These are phyloP conservation scores for Acanthacorydalis orientalis DNA, from an alignment of 2,888 invertebrate genomes.

Conservation along the genomic window DNA sequence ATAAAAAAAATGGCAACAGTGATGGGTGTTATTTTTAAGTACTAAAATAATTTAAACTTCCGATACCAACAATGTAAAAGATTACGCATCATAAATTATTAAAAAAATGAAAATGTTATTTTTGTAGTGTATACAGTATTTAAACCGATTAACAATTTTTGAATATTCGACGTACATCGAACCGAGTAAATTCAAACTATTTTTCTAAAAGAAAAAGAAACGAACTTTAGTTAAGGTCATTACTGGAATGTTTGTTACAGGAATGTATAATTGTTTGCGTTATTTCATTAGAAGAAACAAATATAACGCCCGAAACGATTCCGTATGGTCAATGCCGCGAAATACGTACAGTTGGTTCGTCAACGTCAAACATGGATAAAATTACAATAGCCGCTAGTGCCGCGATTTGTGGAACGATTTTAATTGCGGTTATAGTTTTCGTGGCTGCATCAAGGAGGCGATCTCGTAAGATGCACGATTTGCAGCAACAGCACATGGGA, in stretches of 20 bases:
- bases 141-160: too few species aligned
- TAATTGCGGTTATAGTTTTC: constrained; percentile 78
- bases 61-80: too few species aligned
- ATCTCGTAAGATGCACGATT: constrained; percentile 50
- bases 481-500: constrained; percentile 44
- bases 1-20: too few species aligned
- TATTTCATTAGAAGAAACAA: constrained; percentile 73
- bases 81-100: too few species aligned
- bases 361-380: constrained; percentile 83
- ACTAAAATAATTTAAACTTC: too few species aligned
- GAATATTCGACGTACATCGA: too few species aligned
- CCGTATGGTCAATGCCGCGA: constrained; percentile 78
- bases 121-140: too few species aligned
- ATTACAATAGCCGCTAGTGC: constrained; percentile 88
- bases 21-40: too few species aligned
- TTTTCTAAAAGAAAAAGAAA: too few species aligned
- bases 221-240: too few species aligned
- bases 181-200: too few species aligned
- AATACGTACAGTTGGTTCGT: constrained; percentile 68
- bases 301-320: constrained; percentile 73
- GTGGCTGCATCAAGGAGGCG: constrained; percentile 71
- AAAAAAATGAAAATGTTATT: too few species aligned
- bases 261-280: constrained; percentile 91
- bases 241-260: constrained; percentile 26
- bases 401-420: constrained; percentile 82